phyloP scores from a whole-genome alignment of 2,113 vertebrate species.

The Megaceryle torquata region DNA sequence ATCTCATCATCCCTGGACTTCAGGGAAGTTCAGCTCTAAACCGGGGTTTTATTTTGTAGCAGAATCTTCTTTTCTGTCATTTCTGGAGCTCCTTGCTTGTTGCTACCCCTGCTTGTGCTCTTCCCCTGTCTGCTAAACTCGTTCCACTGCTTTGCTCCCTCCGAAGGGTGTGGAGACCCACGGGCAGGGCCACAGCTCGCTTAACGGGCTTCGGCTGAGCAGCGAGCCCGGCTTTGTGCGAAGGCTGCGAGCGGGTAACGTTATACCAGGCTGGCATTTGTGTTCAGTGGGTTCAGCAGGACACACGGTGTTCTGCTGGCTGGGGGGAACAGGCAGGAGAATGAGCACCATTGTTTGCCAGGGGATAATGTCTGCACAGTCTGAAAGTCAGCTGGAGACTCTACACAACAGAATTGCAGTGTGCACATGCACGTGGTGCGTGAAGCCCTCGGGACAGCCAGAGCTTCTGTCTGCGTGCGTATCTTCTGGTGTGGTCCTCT shows the following conservation, averaged over 20 bases:
- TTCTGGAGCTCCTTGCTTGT: background rate
- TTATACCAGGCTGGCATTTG: background rate
- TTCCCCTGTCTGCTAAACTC: background rate
- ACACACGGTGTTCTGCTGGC: background rate
- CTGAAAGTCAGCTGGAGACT: constrained; percentile 31
- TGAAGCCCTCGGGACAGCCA: background rate
- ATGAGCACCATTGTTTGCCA: constrained; percentile 27
- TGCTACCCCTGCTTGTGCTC: background rate
- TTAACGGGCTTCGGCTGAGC: background rate
- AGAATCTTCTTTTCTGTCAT: background rate
- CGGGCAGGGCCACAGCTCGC: background rate
- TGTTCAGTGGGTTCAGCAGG: background rate
- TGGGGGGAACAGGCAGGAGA: background rate
- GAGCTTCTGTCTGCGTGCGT: fast-evolving
- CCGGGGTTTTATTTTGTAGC: fast-evolving
- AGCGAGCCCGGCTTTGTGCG: background rate
- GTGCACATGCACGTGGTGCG: background rate
- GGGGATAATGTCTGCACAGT: constrained; percentile 23
- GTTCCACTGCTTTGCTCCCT: background rate
- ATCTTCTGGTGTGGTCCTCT: background rate
- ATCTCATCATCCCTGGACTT: background rate
- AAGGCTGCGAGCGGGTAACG: background rate
- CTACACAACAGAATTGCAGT: background rate
- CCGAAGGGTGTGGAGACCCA: background rate
- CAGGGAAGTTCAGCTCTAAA: background rate